Conservation (phyloP, 2,113 vertebrate species). For the Tor tambroides region DNA sequence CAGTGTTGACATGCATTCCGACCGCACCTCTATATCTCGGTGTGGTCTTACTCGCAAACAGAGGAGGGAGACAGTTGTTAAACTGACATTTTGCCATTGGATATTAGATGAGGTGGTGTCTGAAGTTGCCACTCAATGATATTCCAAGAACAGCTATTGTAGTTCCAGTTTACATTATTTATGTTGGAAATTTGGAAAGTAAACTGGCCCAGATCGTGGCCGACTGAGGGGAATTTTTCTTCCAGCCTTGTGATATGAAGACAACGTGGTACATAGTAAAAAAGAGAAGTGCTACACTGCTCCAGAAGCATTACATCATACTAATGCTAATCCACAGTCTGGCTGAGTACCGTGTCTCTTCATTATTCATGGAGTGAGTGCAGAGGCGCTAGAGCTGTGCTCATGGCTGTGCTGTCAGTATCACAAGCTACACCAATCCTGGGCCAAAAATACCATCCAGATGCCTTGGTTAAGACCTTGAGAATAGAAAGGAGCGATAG, state of each 20-base stretch:
- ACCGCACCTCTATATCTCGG: not conserved
- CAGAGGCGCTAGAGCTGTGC: constrained; percentile 35
- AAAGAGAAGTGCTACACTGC: not conserved
- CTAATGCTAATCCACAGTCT: constrained; percentile 44
- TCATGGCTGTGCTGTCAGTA: constrained; percentile 42
- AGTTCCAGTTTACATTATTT: not conserved
- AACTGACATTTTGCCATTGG: not conserved
- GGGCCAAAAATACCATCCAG: constrained; percentile 27
- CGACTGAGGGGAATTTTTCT: not conserved
- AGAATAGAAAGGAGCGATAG: constrained; percentile 6
- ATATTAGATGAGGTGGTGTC: not conserved
- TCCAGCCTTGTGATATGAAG: not conserved
- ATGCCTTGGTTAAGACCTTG: constrained; percentile 19
- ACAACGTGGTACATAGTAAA: constrained; percentile 14
- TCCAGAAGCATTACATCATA: constrained; percentile 50
- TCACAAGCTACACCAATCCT: constrained; percentile 18
- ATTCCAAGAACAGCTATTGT: not conserved
- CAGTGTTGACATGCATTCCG: not conserved
- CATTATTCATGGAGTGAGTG: constrained; percentile 53
- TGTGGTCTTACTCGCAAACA: not conserved
- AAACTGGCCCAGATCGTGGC: not conserved
- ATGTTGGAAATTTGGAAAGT: constrained; percentile 15
- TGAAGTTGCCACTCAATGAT: not conserved
- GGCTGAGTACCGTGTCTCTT: constrained; percentile 44
- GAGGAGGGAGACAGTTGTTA: not conserved